Evolutionary conservation across 2,113 vertebrate species (phyloP).

Genomic region (Scophthalmus maximus): DNA sequence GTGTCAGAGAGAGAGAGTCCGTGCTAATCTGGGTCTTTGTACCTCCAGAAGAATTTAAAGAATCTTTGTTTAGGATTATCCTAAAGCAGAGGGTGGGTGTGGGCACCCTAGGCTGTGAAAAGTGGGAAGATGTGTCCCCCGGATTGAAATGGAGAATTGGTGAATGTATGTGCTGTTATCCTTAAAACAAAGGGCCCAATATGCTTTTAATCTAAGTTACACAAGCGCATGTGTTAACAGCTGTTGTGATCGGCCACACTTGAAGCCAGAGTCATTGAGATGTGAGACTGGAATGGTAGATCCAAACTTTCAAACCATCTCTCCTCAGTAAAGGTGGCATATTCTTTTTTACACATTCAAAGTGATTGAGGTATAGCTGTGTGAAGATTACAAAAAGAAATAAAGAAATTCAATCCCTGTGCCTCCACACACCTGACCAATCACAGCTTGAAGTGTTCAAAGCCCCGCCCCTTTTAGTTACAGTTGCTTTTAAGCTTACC

Average conservation of each 20-base stretch:
- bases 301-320: too few species aligned
- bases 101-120: neutral
- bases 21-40: conserved; percentile 1
- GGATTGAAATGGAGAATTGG: too few species aligned
- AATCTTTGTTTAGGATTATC: conserved; percentile 4
- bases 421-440: too few species aligned
- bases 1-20: neutral
- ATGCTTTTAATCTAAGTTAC: too few species aligned
- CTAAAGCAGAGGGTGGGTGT: neutral
- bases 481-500: too few species aligned
- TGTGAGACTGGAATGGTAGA: too few species aligned
- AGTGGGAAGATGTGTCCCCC: neutral
- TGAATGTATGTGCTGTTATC: too few species aligned
- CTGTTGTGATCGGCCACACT: neutral
- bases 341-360: neutral
- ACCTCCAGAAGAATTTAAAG: conserved; percentile 14
- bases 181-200: neutral
- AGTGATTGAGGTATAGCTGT: neutral
- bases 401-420: too few species aligned
- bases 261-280: neutral
- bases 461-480: too few species aligned
- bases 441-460: too few species aligned
- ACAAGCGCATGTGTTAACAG: too few species aligned
- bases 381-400: neutral
- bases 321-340: too few species aligned